Evolutionary conservation across 2,797 vertebrate genomes (phyloP).

Genomic region (Halcyon leucocephala): DNA sequence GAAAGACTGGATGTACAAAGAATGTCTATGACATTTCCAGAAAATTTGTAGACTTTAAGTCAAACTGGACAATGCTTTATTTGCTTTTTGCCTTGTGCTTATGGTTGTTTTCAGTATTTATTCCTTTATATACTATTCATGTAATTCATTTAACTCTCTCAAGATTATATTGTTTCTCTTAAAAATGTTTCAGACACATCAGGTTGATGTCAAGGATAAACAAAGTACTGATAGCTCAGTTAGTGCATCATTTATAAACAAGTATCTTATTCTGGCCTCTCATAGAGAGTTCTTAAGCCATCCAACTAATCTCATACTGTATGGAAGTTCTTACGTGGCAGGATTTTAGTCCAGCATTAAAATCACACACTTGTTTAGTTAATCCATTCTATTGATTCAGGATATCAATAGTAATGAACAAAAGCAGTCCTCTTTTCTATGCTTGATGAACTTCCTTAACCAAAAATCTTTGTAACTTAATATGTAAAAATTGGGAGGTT

Average conservation of each 20-base stretch:
- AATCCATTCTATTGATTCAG: background rate
- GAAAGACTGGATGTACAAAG: background rate
- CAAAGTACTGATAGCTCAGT: background rate
- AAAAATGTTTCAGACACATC: background rate
- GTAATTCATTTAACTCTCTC: background rate
- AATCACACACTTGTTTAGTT: background rate
- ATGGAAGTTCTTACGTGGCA: background rate
- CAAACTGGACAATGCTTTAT: background rate
- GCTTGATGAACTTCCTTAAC: background rate
- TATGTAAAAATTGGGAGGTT: background rate
- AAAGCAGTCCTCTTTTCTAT: background rate
- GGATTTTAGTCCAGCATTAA: background rate
- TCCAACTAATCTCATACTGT: background rate
- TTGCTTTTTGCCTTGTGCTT: background rate
- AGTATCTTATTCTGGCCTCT: background rate
- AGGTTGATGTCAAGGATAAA: background rate
- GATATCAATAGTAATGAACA: background rate
- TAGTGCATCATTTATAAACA: background rate
- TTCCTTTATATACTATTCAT: background rate
- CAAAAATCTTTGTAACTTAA: background rate
- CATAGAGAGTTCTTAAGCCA: background rate
- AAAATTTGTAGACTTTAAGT: background rate
- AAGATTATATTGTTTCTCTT: background rate
- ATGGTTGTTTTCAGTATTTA: background rate
- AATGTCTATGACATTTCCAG: background rate